Conservation (phyloP, 2,797 vertebrate species). For the Gambusia yucatana region DNA sequence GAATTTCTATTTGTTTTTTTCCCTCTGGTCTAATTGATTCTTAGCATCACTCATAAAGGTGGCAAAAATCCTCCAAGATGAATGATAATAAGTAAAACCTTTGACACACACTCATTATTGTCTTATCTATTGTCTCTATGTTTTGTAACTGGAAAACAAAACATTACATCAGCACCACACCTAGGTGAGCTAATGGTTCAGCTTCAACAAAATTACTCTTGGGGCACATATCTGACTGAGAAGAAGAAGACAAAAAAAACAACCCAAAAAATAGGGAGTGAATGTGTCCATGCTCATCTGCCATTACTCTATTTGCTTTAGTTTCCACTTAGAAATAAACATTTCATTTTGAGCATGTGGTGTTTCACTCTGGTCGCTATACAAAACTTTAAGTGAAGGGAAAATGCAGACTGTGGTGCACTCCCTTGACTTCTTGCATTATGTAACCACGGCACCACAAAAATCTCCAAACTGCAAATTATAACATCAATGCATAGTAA, state of each 20-base stretch:
- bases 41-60: slow-evolving; percentile 20
- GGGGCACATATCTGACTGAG: slow-evolving; percentile 49
- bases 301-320: slow-evolving; percentile 64
- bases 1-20: slow-evolving; percentile 33
- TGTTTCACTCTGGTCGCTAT: slow-evolving; percentile 16
- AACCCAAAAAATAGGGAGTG: slow-evolving; percentile 38
- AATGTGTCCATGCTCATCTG: slow-evolving; percentile 35
- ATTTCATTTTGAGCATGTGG: slow-evolving; percentile 17
- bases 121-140: slow-evolving; percentile 13
- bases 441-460: neutral
- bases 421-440: slow-evolving; percentile 9
- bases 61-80: slow-evolving; percentile 2
- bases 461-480: slow-evolving; percentile 15
- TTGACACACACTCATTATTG: neutral
- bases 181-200: slow-evolving; percentile 37
- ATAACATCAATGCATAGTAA: neutral
- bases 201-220: slow-evolving; percentile 31
- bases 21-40: neutral
- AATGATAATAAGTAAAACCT: no score
- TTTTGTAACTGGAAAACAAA: slow-evolving; percentile 25
- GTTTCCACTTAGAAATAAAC: slow-evolving; percentile 61
- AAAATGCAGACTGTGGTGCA: slow-evolving; percentile 1
- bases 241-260: slow-evolving; percentile 1
- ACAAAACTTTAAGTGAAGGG: slow-evolving; percentile 23
- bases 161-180: slow-evolving; percentile 61